A percentile compares a stretch with the other conserved stretches of the same genome.
These are phyloP conservation scores for Pinna nobilis DNA, from an alignment of 1,140 invertebrate species.

Conservation along the genomic window DNA sequence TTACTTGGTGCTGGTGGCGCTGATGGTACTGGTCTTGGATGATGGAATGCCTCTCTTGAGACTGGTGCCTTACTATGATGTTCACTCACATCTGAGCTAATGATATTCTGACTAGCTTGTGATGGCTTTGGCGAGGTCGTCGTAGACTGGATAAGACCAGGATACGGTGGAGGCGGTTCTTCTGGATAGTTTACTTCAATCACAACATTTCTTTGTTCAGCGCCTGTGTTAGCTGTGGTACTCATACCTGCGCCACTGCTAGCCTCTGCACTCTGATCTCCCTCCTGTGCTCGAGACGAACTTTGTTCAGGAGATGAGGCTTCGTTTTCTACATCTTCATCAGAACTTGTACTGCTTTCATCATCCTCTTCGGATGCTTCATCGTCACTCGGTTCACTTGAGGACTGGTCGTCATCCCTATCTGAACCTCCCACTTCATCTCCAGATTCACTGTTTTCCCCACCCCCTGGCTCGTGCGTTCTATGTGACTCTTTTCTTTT, in stretches of 20 bases:
- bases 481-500: background rate
- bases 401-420: too few relatives aligned
- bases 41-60: background rate
- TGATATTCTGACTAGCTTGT: too few relatives aligned
- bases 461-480: background rate
- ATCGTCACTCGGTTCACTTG: background rate
- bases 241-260: too few relatives aligned
- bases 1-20: background rate
- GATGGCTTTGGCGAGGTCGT: too few relatives aligned
- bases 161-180: conserved; percentile 5
- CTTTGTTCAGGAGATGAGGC: background rate
- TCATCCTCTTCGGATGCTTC: background rate
- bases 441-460: background rate
- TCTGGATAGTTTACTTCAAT: conserved; percentile 7
- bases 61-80: too few relatives aligned
- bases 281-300: too few relatives aligned
- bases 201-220: conserved; percentile 7
- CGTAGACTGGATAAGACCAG: background rate
- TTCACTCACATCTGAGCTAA: too few relatives aligned
- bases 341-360: too few relatives aligned
- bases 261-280: too few relatives aligned
- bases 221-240: too few relatives aligned
- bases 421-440: background rate
- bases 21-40: conserved; percentile 5
- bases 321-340: background rate